Conservation (phyloP, 2,113 vertebrate genomes). For the Anthoscopus minutus region DNA sequence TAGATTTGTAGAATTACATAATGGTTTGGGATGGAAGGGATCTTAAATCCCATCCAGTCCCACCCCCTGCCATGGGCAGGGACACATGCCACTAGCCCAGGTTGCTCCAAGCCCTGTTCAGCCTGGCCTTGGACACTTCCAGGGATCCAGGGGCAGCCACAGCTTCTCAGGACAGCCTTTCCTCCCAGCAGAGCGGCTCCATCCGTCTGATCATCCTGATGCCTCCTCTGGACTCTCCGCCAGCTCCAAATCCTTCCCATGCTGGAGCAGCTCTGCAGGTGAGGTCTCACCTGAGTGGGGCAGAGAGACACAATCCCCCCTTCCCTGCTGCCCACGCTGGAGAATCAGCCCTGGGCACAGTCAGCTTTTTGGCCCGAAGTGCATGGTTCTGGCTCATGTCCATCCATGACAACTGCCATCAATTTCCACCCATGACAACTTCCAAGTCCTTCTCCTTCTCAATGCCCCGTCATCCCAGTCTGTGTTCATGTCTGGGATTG, state of each 20-base stretch:
- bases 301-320: background rate
- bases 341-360: background rate
- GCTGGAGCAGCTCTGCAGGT: background rate
- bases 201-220: background rate
- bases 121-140: fast-evolving
- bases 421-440: background rate
- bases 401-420: too few relatives aligned
- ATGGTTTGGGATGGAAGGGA: background rate
- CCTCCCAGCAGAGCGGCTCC: background rate
- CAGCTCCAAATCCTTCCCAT: background rate
- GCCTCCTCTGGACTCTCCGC: background rate
- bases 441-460: background rate
- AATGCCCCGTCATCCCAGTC: too few relatives aligned
- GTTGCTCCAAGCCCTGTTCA: fast-evolving
- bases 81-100: fast-evolving
- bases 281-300: background rate
- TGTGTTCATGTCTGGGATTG: background rate
- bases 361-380: background rate
- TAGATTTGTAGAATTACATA: background rate
- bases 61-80: background rate
- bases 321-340: fast-evolving
- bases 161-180: background rate
- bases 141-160: background rate
- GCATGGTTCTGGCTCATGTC: background rate
- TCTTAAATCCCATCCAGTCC: background rate